phyloP scores from a whole-genome alignment of 2,797 vertebrate species.

The Pangasius mekongensis region DNA sequence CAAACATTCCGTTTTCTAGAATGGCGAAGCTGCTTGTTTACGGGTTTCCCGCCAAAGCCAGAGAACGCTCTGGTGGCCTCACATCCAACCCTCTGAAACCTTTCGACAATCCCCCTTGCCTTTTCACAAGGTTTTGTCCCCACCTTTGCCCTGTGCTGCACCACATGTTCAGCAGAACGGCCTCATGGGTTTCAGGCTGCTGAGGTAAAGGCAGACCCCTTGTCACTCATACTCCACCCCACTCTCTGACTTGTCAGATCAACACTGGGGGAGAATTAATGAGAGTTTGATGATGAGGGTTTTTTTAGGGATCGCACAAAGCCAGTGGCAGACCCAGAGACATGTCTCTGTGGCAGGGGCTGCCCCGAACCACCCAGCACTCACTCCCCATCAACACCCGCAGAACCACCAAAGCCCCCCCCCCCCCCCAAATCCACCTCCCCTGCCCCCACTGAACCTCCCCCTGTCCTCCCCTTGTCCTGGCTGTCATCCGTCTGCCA shows the following conservation, averaged over 20 bases:
- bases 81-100: constrained; percentile 55
- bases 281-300: constrained; percentile 88
- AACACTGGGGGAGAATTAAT: constrained; percentile 88
- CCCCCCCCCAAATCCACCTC: constrained; percentile 48
- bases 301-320: constrained; percentile 81
- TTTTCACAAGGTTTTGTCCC: constrained; percentile 55
- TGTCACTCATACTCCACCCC: constrained; percentile 61
- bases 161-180: constrained; percentile 73
- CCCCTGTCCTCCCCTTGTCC: constrained; percentile 88
- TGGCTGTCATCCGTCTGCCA: constrained; percentile 99
- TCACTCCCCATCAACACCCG: constrained; percentile 68
- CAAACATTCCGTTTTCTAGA: constrained; percentile 76
- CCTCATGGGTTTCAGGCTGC: constrained; percentile 82
- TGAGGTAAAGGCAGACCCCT: constrained; percentile 78
- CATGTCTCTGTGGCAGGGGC: constrained; percentile 90
- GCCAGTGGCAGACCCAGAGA: constrained; percentile 83
- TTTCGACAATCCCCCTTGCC: constrained; percentile 51
- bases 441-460: constrained; percentile 69
- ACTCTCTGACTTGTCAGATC: constrained; percentile 78
- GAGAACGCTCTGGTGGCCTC: constrained; percentile 56
- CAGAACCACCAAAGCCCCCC: constrained; percentile 76
- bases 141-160: constrained; percentile 48
- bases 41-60: constrained; percentile 72
- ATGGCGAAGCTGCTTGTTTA: constrained; percentile 65
- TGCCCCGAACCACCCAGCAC: constrained; percentile 65